These are phyloP conservation scores for Gambelia wislizenii DNA, from an alignment of 2,797 vertebrate genomes.

Conservation along the genomic window DNA sequence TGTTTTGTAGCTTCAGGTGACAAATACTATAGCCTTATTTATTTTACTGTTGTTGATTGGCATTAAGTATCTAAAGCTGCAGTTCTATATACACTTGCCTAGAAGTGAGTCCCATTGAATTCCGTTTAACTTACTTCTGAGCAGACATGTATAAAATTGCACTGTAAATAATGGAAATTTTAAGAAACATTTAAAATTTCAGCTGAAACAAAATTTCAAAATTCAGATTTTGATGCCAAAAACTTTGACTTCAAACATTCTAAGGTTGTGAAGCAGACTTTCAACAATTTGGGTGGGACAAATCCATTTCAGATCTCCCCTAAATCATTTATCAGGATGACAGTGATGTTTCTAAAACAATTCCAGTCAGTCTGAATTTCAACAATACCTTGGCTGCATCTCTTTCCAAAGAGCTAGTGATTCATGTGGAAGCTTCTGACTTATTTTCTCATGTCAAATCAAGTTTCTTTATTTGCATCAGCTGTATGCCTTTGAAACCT, in stretches of 20 bases:
- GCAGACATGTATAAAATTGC: neutral
- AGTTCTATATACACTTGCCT: neutral
- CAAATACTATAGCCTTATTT: neutral
- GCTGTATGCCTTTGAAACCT: too few relatives aligned
- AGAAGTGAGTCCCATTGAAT: neutral
- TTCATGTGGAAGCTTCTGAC: slow-evolving; percentile 24
- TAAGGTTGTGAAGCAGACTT: neutral
- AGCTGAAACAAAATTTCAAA: neutral
- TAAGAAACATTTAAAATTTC: neutral
- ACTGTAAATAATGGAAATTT: neutral
- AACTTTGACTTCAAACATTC: neutral
- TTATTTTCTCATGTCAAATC: neutral
- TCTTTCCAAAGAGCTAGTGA: neutral
- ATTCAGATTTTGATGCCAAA: neutral
- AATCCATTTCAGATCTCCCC: neutral
- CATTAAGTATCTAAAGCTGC: neutral
- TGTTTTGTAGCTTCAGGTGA: neutral
- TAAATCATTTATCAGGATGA: neutral
- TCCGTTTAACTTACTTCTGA: neutral
- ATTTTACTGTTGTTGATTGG: neutral
- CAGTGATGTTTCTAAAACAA: neutral
- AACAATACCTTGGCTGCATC: neutral
- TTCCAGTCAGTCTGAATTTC: neutral
- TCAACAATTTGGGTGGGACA: neutral
- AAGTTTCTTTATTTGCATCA: too few relatives aligned